phyloP scores from a whole-genome alignment of 2,113 vertebrate genomes.

The Alethe castanea region DNA sequence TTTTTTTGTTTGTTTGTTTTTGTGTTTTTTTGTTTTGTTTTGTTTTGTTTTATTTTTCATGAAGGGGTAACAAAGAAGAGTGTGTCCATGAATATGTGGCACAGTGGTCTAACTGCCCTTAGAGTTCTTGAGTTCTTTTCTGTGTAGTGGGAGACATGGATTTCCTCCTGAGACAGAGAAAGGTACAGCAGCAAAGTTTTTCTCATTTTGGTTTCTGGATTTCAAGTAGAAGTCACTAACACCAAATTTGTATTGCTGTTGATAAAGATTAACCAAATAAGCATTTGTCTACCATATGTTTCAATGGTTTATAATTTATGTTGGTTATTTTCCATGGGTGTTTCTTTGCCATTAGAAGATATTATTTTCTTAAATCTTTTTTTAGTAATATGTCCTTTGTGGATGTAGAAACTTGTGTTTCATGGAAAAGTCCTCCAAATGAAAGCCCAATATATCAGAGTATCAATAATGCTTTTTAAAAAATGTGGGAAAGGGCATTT shows the following conservation, averaged over 20 bases:
- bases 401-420: not conserved
- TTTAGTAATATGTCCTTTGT: not conserved
- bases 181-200: not conserved
- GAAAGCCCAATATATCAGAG: not conserved
- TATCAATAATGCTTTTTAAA: not conserved
- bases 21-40: not conserved
- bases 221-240: not conserved
- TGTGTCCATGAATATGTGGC: not conserved
- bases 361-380: not conserved
- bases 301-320: not conserved
- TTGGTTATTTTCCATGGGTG: not conserved
- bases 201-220: not conserved
- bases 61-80: not conserved
- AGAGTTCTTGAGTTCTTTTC: not conserved
- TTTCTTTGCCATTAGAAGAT: not conserved
- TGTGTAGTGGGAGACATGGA: not conserved
- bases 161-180: not conserved
- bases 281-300: not conserved
- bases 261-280: not conserved
- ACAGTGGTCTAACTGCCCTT: not conserved
- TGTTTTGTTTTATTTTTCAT: too few species aligned
- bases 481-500: not conserved
- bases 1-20: too few species aligned
- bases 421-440: not conserved
- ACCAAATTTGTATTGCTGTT: not conserved